Evolutionary conservation across 2,888 invertebrate species (phyloP), one percentile per base, ranked within the genome.

Genomic region (Eurytoma californica): DNA sequence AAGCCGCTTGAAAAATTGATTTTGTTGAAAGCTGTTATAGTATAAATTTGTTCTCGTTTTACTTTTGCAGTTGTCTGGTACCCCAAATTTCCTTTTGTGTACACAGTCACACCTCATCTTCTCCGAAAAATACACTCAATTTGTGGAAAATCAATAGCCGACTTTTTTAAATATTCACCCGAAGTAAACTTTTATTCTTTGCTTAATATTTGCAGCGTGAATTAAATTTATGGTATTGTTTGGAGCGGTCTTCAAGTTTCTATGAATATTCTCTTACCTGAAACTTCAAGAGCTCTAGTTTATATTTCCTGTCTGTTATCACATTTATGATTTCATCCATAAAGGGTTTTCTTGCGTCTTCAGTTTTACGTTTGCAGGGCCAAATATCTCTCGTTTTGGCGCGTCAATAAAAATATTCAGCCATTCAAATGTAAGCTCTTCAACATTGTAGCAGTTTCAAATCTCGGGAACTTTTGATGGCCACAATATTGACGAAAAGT

Each of bases 221-320:
- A 63, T 63, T 63, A 72, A 72, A 39, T 39, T 7, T 9, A 39
- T 9, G 7, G 7, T 9, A 9, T 9, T 39, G 9, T 9, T 51
- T 18, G 47, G 58, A 70, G 14, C 7, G 24, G 9, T 39, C 7
- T 39, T 39, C 7, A 9, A 39, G 9, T 39, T 39, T 39, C 9
- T 9, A 39, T 39, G 39, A 39, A 39, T 39, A 39, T 39, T 39
- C 39, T 9, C 9, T 39, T 9, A 47, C 5, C 47, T 30, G 47
- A 39, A 20, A 66, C 24, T 66, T 73, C 73, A 74, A 74, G 58
- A 74, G 58, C n/a, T 3, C 72, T 12, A 72, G 72, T 72, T 72
- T 72, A 72, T 49, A n/a, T 51, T 74, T 24, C 49, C 28, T 49
- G 20, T 47, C 47, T 57, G 57, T 74, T 74, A 73, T 74, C 57